A percentile compares a stretch with the other conserved stretches of the same genome.
Evolutionary conservation across 1,140 invertebrate species (phyloP).

Genomic region (Glossosoma conforme): DNA sequence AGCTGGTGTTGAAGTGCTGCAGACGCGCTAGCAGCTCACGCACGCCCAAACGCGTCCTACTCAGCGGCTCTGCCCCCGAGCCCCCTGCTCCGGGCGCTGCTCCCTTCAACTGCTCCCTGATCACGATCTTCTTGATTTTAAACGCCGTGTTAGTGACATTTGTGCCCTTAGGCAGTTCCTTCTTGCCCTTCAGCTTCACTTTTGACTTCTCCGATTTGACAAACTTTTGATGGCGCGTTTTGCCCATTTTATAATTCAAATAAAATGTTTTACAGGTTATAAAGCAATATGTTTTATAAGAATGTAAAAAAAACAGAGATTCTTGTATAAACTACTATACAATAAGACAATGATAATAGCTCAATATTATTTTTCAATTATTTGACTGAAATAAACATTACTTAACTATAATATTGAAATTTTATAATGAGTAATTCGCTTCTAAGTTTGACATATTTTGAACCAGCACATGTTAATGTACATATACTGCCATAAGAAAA

Average conservation of each 20-base stretch:
- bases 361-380: too few relatives aligned
- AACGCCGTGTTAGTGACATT: constrained; percentile 85
- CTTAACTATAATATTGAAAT: too few relatives aligned
- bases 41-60: constrained; percentile 67
- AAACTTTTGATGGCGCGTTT: constrained; percentile 58
- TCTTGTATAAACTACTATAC: too few relatives aligned
- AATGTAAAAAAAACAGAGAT: not conserved
- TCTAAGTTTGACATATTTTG: too few relatives aligned
- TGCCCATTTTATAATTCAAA: constrained; percentile 8
- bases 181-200: constrained; percentile 67
- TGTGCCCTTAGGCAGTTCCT: constrained; percentile 68
- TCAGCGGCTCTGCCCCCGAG: constrained; percentile 52
- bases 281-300: not conserved
- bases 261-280: not conserved
- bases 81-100: constrained; percentile 41
- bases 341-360: too few relatives aligned
- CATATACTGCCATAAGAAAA: too few relatives aligned
- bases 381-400: too few relatives aligned
- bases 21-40: constrained; percentile 72
- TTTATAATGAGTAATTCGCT: too few relatives aligned
- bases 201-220: constrained; percentile 72
- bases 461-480: too few relatives aligned
- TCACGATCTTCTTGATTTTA: constrained; percentile 81
- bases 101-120: constrained; percentile 69
- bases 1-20: constrained; percentile 71